phyloP scores from a whole-genome alignment of 2,113 vertebrate species.

The Periophthalmodon schlosseri region DNA sequence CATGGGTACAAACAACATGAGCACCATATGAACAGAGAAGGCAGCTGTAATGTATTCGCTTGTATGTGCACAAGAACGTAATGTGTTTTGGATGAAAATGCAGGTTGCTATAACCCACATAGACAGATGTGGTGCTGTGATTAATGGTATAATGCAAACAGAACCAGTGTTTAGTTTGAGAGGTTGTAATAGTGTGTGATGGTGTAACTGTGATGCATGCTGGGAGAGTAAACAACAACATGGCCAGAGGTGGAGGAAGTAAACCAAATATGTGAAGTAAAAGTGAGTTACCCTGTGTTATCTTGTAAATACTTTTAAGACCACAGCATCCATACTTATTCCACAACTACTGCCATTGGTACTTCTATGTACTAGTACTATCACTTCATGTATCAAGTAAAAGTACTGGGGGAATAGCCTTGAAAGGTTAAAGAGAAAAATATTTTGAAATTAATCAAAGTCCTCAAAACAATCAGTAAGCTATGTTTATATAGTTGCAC shows the following conservation, averaged over 20 bases:
- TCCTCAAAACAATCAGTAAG: not conserved
- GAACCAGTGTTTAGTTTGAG: not conserved
- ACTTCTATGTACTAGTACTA: not conserved
- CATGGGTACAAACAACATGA: not conserved
- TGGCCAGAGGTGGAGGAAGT: conserved; percentile 7
- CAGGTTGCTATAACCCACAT: conserved; percentile 19
- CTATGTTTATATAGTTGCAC: not conserved
- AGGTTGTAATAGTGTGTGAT: not conserved
- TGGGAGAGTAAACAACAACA: conserved; percentile 15
- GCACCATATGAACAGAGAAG: not conserved
- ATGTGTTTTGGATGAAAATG: not conserved
- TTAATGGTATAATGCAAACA: conserved; percentile 23
- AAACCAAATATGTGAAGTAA: not conserved
- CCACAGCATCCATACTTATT: not conserved
- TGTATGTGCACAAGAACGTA: not conserved
- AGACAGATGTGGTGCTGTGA: conserved; percentile 13
- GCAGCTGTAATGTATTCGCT: not conserved
- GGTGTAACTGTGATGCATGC: conserved; percentile 24
- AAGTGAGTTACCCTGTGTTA: not conserved
- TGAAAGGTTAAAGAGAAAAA: not conserved
- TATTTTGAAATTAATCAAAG: not conserved
- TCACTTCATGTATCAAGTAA: too few relatives aligned
- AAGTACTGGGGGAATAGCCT: too few relatives aligned
- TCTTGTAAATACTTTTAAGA: not conserved
- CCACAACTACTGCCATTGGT: not conserved